These are phyloP conservation scores for Anolis carolinensis DNA, from an alignment of 2,113 vertebrate genomes.

Conservation along the genomic window DNA sequence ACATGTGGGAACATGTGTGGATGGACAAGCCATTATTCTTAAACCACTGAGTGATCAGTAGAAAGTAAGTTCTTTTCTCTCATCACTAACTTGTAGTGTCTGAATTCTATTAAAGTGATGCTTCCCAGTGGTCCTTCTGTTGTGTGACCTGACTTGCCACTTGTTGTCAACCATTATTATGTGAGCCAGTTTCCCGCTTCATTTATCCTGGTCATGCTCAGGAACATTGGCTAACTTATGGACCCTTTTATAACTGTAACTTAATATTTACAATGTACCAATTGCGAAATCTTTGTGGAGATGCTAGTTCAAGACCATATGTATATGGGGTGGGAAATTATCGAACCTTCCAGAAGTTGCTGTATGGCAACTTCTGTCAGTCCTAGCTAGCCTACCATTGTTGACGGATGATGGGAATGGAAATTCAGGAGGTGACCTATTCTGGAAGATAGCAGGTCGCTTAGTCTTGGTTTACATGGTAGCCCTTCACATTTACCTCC, in stretches of 20 bases:
- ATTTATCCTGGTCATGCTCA: not conserved
- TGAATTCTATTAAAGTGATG: not conserved
- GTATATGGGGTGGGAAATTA: no score
- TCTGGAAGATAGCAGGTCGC: not conserved
- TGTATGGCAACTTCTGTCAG: not conserved
- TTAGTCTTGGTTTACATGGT: not conserved
- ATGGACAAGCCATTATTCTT: not conserved
- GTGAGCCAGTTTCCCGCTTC: no score
- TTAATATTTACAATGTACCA: not conserved
- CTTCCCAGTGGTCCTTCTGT: not conserved
- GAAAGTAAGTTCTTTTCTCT: not conserved
- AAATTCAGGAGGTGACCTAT: not conserved
- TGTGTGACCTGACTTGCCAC: not conserved
- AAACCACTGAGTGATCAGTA: not conserved
- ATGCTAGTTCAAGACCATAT: not conserved
- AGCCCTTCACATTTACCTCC: not conserved
- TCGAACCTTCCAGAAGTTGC: no score
- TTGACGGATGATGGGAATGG: not conserved
- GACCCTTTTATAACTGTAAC: not conserved
- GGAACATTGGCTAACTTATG: not conserved
- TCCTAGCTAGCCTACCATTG: not conserved
- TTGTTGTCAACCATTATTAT: not conserved
- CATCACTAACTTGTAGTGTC: not conserved
- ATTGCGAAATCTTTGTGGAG: not conserved
- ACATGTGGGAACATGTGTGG: no score